Evolutionary conservation across 2,888 invertebrate genomes (phyloP).

Genomic region (Melieria omissa): DNA sequence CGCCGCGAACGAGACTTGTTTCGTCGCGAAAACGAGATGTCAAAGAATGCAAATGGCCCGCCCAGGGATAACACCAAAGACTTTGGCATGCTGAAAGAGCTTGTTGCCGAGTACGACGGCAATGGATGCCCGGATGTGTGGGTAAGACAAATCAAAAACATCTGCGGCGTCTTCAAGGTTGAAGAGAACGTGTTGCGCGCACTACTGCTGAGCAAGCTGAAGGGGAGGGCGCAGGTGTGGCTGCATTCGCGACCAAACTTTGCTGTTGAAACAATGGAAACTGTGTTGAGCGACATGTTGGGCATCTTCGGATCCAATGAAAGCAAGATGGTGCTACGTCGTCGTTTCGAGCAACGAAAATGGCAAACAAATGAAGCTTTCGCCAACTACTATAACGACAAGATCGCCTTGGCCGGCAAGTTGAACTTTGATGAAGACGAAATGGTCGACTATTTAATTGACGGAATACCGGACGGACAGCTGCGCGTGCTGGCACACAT

Average conservation of each 20-base stretch:
- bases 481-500: conserved; percentile 8
- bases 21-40: background rate
- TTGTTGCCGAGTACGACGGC: conserved; percentile 6
- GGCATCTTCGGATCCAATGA: conserved; percentile 13
- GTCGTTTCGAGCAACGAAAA: conserved; percentile 36
- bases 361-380: conserved; percentile 36
- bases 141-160: conserved; percentile 27
- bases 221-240: conserved; percentile 30
- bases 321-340: conserved; percentile 33
- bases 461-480: conserved; percentile 7
- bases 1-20: background rate
- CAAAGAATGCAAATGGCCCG: background rate
- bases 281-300: conserved; percentile 8
- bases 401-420: conserved; percentile 32
- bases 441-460: conserved; percentile 15
- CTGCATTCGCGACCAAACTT: too few species aligned
- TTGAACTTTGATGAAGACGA: conserved; percentile 27
- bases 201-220: conserved; percentile 32
- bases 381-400: conserved; percentile 36
- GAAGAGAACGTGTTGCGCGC: conserved; percentile 24
- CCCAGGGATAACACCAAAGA: background rate
- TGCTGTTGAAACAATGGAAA: conserved; percentile 4
- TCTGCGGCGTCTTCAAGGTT: conserved; percentile 2
- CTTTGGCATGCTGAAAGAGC: background rate
- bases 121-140: conserved; percentile 16